Evolutionary conservation across 2,797 vertebrate genomes (phyloP).

Genomic region (Todus mexicanus): DNA sequence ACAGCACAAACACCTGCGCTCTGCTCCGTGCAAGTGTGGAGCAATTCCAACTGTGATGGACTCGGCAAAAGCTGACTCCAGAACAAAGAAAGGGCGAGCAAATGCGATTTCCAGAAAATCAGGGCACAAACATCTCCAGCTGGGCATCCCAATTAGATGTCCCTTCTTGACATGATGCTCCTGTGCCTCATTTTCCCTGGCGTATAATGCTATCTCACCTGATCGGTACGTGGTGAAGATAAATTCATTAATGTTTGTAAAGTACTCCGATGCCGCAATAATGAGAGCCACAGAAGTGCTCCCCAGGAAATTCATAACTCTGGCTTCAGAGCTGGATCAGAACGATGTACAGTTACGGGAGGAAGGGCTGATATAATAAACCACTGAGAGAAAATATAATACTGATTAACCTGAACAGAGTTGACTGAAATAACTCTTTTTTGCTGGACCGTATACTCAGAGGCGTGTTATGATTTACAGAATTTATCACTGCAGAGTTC

Average conservation of each 20-base stretch:
- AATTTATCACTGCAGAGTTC: not conserved
- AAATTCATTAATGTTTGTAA: constrained; percentile 39
- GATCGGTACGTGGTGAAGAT: not conserved
- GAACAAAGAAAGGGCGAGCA: not conserved
- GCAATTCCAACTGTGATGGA: not conserved
- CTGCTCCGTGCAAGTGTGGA: not conserved
- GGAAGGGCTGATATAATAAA: not conserved
- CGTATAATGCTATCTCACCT: not conserved
- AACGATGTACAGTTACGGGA: not conserved
- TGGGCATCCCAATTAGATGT: not conserved
- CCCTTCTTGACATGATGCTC: not conserved
- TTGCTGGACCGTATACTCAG: not conserved
- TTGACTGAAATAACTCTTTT: not conserved
- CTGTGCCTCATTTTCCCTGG: not conserved
- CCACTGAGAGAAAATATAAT: constrained; percentile 14
- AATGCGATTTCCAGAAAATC: not conserved
- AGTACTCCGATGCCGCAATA: not conserved
- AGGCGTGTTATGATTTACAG: not conserved
- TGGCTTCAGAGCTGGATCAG: not conserved
- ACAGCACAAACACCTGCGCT: not conserved
- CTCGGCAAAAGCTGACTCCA: not conserved
- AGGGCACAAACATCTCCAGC: not conserved
- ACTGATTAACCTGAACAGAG: not conserved
- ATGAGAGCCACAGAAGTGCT: not conserved
- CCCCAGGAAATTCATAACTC: constrained; percentile 46